Percentiles rank a stretch among this genome's conserved stretches.
Conservation (phyloP, 1,140 invertebrate genomes). For the Neodiprion lecontei region DNA sequence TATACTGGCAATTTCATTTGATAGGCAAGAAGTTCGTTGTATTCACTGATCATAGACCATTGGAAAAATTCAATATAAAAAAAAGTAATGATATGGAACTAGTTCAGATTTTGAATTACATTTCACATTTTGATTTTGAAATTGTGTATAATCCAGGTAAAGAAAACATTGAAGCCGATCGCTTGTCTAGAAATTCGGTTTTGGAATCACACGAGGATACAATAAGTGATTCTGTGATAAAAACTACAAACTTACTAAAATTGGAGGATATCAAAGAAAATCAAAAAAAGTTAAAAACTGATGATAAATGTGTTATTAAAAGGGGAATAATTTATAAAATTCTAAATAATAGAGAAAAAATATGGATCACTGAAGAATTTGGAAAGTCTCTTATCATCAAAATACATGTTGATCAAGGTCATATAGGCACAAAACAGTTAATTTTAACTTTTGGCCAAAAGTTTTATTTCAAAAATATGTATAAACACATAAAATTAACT, state of each 20-base stretch:
- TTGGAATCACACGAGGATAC: background rate
- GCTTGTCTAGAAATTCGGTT: constrained; percentile 27
- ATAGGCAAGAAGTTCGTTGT: constrained; percentile 24
- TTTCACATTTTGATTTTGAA: background rate
- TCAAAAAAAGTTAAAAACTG: background rate
- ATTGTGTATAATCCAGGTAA: constrained; percentile 24
- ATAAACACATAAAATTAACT: constrained; percentile 22
- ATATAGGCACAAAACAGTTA: constrained; percentile 19
- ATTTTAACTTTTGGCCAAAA: constrained; percentile 23
- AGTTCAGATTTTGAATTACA: background rate
- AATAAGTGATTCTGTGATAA: background rate
- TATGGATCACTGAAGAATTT: too few species aligned
- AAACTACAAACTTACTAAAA: background rate
- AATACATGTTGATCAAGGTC: too few species aligned
- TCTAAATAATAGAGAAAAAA: too few species aligned
- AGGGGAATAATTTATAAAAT: constrained; percentile 18
- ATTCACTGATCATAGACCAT: constrained; percentile 28
- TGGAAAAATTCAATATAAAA: constrained; percentile 26
- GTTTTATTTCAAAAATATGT: constrained; percentile 32
- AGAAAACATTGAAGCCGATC: constrained; percentile 28
- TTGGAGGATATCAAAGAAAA: background rate
- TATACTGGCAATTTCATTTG: background rate
- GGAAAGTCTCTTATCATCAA: too few species aligned
- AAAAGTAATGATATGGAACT: background rate
- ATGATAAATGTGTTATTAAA: background rate